Base-by-base conservation (phyloP, 2,888 invertebrate genomes). In the Noctua janthe region DNA sequence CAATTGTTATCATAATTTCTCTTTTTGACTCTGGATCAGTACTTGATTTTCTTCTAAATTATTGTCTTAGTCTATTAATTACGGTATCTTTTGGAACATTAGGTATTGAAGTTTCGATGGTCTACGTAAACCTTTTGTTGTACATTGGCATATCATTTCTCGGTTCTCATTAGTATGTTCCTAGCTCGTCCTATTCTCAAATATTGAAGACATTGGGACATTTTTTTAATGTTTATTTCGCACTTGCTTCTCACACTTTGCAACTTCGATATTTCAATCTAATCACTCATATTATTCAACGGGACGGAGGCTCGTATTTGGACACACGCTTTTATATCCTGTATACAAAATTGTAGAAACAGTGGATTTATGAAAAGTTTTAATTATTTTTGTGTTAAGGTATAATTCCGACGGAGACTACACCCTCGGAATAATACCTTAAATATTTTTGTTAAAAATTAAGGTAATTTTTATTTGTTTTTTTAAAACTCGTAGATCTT, bases 271-370 rank as follows among this genome's bases (percentile, higher is more conserved):
- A 13, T 6, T 64, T 72, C 56, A 71, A 39, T 51, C 54, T 78
- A 35, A 86, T 86, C 87, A 87, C 85, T 71, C 23, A 10, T 47
- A n/a, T 71, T 74, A 35, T 56, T 87, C 78, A 76, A n/a, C 13
- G 54, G 11, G 5, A 49, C 71, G 59, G 86, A 86, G 85, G 85
- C 43, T 35, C 62, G 64, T 73, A 81, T 85, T 73, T 84, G 74
- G n/a, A 70, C 13, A n/a, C 81, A 84, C 39, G 87, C 87, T 73
- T 74, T 76, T 81, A 76, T 84, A 87, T 81, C 85, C 71, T 81
- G 76, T 11, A 35, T 43, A 6, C 59, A 71, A 76, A 71, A 59
- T 84, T 64, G 8, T 87, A 84, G 76, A 51, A n/a, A 54, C 76
- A 77, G 67, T 66, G 20, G 71, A 71, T 76, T 70, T 76, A 72